Conservation (phyloP, 2,797 vertebrate species). For the Vireo griseus region DNA sequence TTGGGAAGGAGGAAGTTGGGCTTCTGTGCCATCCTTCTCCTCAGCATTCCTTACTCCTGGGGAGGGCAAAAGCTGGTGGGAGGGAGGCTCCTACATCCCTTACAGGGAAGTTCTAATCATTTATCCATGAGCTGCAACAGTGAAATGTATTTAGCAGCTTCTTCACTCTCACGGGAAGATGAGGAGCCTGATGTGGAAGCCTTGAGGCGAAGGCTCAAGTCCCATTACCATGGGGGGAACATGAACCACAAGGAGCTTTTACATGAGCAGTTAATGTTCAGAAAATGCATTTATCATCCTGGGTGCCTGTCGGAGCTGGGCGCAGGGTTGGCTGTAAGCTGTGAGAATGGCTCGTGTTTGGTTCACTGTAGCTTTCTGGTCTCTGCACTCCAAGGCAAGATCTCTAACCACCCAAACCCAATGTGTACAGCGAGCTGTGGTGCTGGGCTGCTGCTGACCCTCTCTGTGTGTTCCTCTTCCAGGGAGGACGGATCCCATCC, state of each 20-base stretch:
- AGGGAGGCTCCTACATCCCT: neutral
- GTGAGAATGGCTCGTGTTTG: conserved; percentile 99
- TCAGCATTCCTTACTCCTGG: neutral
- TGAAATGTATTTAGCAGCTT: neutral
- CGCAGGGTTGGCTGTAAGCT: conserved; percentile 83
- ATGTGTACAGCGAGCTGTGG: conserved; percentile 85
- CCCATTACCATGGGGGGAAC: neutral
- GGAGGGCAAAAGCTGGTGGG: neutral
- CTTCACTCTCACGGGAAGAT: neutral
- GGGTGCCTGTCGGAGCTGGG: neutral
- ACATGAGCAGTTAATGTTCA: neutral
- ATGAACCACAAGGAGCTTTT: neutral
- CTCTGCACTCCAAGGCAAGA: conserved; percentile 99
- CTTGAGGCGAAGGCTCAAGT: neutral
- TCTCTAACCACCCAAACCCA: conserved; percentile 97
- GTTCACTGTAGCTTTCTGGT: conserved; percentile 99
- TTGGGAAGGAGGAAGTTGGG: neutral
- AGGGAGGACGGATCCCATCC: conserved; percentile 98
- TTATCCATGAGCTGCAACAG: neutral
- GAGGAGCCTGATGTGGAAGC: neutral
- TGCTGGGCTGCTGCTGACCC: conserved; percentile 52
- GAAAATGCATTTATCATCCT: neutral
- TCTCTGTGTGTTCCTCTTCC: conserved; percentile 72
- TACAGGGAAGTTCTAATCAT: neutral
- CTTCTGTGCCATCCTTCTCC: neutral